phyloP scores from a whole-genome alignment of 2,797 vertebrate species.

The Gymnocypris eckloni region DNA sequence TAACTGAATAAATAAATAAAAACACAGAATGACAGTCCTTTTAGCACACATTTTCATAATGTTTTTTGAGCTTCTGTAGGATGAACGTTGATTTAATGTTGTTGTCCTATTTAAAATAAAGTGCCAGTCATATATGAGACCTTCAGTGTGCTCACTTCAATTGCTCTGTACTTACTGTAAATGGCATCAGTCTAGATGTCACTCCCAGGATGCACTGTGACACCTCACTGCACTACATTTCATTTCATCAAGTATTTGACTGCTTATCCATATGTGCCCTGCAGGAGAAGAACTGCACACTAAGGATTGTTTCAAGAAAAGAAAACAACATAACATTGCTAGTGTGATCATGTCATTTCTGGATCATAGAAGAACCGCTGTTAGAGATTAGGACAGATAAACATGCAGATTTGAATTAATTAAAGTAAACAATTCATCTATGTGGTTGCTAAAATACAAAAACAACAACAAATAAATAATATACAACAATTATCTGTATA shows the following conservation, averaged over 20 bases:
- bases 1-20: neutral
- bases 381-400: constrained; percentile 9
- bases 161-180: neutral
- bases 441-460: constrained; percentile 9
- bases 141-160: neutral
- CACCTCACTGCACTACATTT: constrained; percentile 2
- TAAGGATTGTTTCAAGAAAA: neutral
- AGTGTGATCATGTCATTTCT: neutral
- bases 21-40: neutral
- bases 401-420: constrained; percentile 24
- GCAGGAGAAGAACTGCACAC: neutral
- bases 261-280: neutral
- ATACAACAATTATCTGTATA: too few species aligned
- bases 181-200: neutral
- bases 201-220: neutral
- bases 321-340: neutral
- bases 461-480: neutral
- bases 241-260: neutral
- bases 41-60: neutral
- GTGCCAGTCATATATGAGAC: neutral
- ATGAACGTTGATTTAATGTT: neutral
- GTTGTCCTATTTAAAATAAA: neutral
- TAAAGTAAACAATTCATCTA: constrained; percentile 21
- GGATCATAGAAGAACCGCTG: neutral
- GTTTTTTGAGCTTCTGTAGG: constrained; percentile 63